Base-by-base conservation (phyloP, 2,113 vertebrate genomes). In the Crocuta crocuta region DNA sequence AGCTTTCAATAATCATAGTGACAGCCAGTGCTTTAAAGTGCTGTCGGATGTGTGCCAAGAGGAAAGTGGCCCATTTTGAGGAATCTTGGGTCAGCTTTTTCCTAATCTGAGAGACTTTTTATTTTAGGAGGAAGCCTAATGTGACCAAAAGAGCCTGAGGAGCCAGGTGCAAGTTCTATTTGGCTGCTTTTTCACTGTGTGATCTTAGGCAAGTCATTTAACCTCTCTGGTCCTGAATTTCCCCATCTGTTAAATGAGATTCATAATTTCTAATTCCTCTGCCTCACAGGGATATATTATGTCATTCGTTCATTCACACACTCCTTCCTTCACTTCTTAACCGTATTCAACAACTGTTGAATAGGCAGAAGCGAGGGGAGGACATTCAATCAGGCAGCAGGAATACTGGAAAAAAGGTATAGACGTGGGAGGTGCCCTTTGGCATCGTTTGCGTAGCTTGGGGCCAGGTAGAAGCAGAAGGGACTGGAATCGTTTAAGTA, bases 41-140 rank as follows among this genome's bases (percentile, higher is more conserved):
- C 70, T 86, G 74, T 87, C 2, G 26, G n/a, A 43, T 10, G 9
- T 81, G 83, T 93, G 94, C 92, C 96, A 95, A 96, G 83, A 70
- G 28, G 31, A 76, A 93, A 78, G 84, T 48, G 87, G 82, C 80
- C 70, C 87, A 94, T 96, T 97, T 92, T 94, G 96, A 98, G 88
- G 95, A 96, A 95, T 97, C 79, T 92, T 96, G 73, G 78, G 71
- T 84, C 74, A 74, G n/a, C 50, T 94, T 31, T 70, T 97, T 92
- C 66, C 50, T 81, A 87, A 55, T 55, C 68, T 48, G 61, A 88
- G 61, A 83, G 86, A 79, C 39, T 97, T 93, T 97, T 65, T 89
- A 87, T 26, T 21, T 65, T 33, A 48, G 43, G 70, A 85, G 84
- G 70, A 93, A 73, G 68, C 13, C 71, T 45, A 31, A 76, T 33